Base-by-base conservation (phyloP, 2,113 vertebrate genomes). In the Oncorhynchus clarkii region DNA sequence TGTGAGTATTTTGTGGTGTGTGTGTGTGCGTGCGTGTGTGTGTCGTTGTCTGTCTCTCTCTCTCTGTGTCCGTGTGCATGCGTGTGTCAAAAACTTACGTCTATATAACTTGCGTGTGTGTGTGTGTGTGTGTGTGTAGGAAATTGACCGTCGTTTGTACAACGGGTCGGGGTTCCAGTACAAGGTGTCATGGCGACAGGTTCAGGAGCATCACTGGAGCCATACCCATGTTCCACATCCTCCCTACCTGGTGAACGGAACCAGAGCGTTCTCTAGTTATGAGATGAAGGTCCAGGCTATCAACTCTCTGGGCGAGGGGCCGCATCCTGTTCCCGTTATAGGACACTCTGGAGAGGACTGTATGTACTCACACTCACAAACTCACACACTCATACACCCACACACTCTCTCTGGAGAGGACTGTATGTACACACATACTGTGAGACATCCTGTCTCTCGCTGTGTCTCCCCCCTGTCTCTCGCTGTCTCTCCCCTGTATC, bases 321-420 rank as follows among this genome's bases (percentile, higher is more conserved):
- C 95, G 0, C 69, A 79, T 4, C 93, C 95, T 1, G 68, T 76
- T 1, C 0, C 88, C 0, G 24, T 48, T 54, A 84, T 86, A 0
- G 96, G 95, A 74, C 88, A 96, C 87, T 97, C 96, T 0, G 96
- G 96, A 69, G 96, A 97, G 80, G 94, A 96, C 76, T 14, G 96
- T 97, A 88, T 74, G 95, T 93, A 49, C n/a, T 1, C 68, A 69
- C 34, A n/a, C 7, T 3, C 29, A 69, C 31, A 45, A 20, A n/a
- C 67, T 4, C 67, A 69, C 31, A 69, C 34, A 26, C 24, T 29
- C 68, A 45, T 31, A 39, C 31, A 69, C 67, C 13, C n/a, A n/a
- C 16, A 70, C 67, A 70, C 34, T 24, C 34, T 6, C 31, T 34
- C 31, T 34, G 29, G 31, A 34, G 31, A 34, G 31, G 31, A 34